Evolutionary conservation across 2,797 vertebrate genomes (phyloP).

Genomic region (Phoebastria nigripes): DNA sequence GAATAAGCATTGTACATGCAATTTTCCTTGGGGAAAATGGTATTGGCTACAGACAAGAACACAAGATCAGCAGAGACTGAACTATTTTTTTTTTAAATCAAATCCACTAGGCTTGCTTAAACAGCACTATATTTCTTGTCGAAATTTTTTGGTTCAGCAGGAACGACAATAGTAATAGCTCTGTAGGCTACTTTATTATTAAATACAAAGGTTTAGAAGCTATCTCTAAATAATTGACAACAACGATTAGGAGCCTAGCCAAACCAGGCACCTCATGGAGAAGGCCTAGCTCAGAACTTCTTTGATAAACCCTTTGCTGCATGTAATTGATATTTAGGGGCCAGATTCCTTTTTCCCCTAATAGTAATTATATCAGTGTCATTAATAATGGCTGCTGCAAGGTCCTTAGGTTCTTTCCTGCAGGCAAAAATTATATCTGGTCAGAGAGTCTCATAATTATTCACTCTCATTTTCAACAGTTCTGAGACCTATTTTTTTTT

Average conservation of each 20-base stretch:
- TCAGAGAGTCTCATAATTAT: constrained; percentile 62
- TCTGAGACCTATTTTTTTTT: not conserved
- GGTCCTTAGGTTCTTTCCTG: constrained; percentile 28
- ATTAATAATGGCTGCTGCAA: constrained; percentile 65
- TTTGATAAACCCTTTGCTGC: constrained; percentile 52
- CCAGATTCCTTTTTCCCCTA: constrained; percentile 56
- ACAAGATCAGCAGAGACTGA: not conserved
- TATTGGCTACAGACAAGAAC: not conserved
- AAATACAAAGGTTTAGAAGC: constrained; percentile 51
- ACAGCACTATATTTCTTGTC: not conserved
- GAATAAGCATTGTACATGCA: not conserved
- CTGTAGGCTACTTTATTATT: constrained; percentile 36
- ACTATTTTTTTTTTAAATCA: not conserved
- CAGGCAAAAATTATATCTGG: constrained; percentile 57
- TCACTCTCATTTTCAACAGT: constrained; percentile 45
- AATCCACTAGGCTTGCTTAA: constrained; percentile 27
- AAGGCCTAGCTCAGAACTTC: constrained; percentile 22
- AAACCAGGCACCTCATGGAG: constrained; percentile 44
- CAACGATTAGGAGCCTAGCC: constrained; percentile 40
- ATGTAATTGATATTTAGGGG: constrained; percentile 63
- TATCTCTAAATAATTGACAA: constrained; percentile 61
- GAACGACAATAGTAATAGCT: constrained; percentile 12
- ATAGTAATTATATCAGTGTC: constrained; percentile 59
- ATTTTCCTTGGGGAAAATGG: not conserved
- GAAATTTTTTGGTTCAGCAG: constrained; percentile 4